These are phyloP conservation scores for Maniola jurtina DNA, from an alignment of 1,140 invertebrate species.

Conservation along the genomic window DNA sequence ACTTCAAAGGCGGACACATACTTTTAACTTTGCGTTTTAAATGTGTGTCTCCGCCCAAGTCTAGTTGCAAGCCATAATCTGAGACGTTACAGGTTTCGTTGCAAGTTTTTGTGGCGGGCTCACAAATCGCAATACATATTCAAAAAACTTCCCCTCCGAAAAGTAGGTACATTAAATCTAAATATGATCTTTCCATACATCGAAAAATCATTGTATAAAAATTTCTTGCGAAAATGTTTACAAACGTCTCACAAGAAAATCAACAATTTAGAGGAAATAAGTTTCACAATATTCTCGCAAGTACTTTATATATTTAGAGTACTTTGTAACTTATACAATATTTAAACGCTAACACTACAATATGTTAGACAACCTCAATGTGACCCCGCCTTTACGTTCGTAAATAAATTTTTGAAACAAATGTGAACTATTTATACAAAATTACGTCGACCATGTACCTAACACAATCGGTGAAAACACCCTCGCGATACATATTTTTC, in stretches of 20 bases:
- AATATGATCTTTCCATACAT: conserved; percentile 4
- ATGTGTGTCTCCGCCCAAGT: not conserved
- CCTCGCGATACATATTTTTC: conserved; percentile 19
- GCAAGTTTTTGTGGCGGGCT: not conserved
- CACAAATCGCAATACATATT: not conserved
- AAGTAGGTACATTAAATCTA: not conserved
- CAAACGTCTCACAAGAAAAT: not conserved
- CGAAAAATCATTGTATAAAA: conserved; percentile 9
- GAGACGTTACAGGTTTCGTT: not conserved
- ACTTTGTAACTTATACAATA: not conserved
- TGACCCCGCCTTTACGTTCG: conserved; percentile 12
- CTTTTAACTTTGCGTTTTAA: not conserved
- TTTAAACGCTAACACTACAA: not conserved
- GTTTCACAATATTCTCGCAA: not conserved
- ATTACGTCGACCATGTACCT: conserved; percentile 17
- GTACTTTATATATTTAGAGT: not conserved
- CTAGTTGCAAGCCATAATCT: not conserved
- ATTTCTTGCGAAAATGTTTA: not conserved
- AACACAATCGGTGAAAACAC: conserved; percentile 24
- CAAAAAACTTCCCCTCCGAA: not conserved
- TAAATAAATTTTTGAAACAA: conserved; percentile 1
- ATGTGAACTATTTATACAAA: conserved; percentile 9
- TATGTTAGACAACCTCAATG: conserved; percentile 3
- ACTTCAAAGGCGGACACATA: no score
- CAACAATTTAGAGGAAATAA: not conserved